A percentile compares a stretch with the other conserved stretches of the same genome.
Evolutionary conservation across 2,113 vertebrate genomes (phyloP).

Genomic region (Anser cygnoides): DNA sequence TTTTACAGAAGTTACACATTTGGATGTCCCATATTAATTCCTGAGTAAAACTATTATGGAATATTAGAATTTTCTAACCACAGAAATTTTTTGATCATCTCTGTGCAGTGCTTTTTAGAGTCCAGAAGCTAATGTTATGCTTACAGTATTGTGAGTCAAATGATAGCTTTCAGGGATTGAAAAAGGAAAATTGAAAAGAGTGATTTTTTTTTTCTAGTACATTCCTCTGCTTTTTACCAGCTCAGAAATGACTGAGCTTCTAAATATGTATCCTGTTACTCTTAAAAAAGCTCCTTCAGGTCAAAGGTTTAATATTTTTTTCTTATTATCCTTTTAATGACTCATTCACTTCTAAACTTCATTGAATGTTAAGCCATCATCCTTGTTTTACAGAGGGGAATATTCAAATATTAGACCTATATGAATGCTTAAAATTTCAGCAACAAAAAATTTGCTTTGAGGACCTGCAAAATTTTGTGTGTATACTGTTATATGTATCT

Average conservation of each 20-base stretch:
- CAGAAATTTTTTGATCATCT: not conserved
- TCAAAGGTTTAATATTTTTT: not conserved
- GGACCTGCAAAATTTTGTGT: not conserved
- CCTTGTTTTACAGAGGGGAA: not conserved
- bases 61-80: not conserved
- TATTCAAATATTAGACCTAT: not conserved
- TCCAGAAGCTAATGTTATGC: not conserved
- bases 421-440: not conserved
- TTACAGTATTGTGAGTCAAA: not conserved
- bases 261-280: not conserved
- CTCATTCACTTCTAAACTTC: not conserved
- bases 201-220: not conserved
- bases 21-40: not conserved
- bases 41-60: not conserved
- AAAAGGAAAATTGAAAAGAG: not conserved
- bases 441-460: not conserved
- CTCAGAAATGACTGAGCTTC: not conserved
- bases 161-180: not conserved
- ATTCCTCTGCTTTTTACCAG: not conserved
- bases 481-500: not conserved
- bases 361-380: not conserved
- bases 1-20: not conserved
- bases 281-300: not conserved
- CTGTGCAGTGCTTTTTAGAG: not conserved
- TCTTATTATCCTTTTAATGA: not conserved